Evolutionary conservation across 2,888 invertebrate genomes (phyloP).

Genomic region (Eustalomyia histrio): DNA sequence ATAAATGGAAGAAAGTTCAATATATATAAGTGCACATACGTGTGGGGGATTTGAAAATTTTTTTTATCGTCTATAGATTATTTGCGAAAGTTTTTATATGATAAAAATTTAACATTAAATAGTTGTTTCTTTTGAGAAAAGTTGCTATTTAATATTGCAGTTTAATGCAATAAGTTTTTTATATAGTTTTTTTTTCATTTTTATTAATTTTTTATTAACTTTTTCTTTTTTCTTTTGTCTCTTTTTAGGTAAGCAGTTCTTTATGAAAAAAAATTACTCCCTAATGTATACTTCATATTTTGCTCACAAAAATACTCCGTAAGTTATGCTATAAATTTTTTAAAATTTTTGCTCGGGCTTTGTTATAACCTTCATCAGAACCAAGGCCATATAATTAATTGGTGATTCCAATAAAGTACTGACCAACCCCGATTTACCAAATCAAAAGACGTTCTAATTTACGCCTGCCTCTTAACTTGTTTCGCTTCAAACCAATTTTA

Average conservation of each 20-base stretch:
- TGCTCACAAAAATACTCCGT: not conserved
- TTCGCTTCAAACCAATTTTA: too few relatives aligned
- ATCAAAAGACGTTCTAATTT: too few relatives aligned
- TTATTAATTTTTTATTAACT: not conserved
- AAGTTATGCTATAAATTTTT: constrained; percentile 3
- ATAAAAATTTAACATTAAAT: not conserved
- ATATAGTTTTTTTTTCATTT: not conserved
- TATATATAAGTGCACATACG: constrained; percentile 13
- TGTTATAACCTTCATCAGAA: too few relatives aligned
- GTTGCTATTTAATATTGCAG: not conserved
- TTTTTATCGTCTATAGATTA: not conserved
- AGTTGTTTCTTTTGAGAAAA: not conserved
- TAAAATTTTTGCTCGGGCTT: not conserved
- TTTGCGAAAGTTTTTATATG: not conserved
- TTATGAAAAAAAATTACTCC: not conserved
- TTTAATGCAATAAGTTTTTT: not conserved
- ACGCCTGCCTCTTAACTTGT: too few relatives aligned
- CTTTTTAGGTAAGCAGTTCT: not conserved
- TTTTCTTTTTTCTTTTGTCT: not conserved
- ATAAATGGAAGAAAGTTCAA: constrained; percentile 63
- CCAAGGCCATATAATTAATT: too few relatives aligned
- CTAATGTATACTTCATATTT: not conserved
- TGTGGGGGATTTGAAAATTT: not conserved
- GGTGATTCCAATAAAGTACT: too few relatives aligned
- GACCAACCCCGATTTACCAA: too few relatives aligned